Percentiles rank a stretch among this genome's conserved stretches.
Conservation (phyloP, 2,113 vertebrate species). For the human region GRCh38 chr3:169292501-169293000, state of each 20-base stretch:
- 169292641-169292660: neutral
- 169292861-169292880: constrained; percentile 64
- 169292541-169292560: neutral
- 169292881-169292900: constrained; percentile 66
- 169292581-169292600: neutral
- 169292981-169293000: neutral
- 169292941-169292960: constrained; percentile 55
- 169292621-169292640: neutral
- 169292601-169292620: neutral
- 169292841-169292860: constrained; percentile 70
- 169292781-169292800: constrained; percentile 21
- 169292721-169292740: neutral
- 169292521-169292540: neutral
- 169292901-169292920: constrained; percentile 69
- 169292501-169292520: neutral
- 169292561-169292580: neutral
- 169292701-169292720: neutral
- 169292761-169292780: constrained; percentile 16
- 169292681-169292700: neutral
- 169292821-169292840: constrained; percentile 72
- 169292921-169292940: constrained; percentile 70
- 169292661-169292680: neutral
- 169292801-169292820: constrained; percentile 41
- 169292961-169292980: neutral
- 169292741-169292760: neutral